These are phyloP conservation scores for Hippocampus comes DNA, from an alignment of 2,113 vertebrate genomes.

Conservation along the genomic window DNA sequence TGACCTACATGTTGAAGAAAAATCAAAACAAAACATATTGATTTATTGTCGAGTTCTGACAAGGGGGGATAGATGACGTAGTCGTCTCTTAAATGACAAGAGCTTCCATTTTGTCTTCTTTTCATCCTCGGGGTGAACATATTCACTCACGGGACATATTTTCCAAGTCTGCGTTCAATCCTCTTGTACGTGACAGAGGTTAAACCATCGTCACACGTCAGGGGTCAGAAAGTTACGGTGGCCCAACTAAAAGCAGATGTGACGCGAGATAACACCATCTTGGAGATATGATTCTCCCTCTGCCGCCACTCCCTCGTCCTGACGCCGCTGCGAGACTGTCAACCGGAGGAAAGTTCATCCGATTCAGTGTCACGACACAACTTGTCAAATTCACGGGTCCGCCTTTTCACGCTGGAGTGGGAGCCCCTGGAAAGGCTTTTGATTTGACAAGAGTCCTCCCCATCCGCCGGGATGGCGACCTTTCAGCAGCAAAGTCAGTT, in stretches of 20 bases:
- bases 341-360: constrained; percentile 36
- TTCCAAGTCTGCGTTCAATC: constrained; percentile 22
- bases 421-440: constrained; percentile 28
- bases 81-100: too few relatives aligned
- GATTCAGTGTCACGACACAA: constrained; percentile 37
- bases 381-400: constrained; percentile 35
- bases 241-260: neutral
- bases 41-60: too few relatives aligned
- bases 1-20: too few relatives aligned
- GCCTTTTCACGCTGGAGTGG: constrained; percentile 39
- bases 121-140: neutral
- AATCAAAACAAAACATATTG: too few relatives aligned
- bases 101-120: neutral
- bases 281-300: constrained; percentile 38
- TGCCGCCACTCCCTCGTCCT: constrained; percentile 39
- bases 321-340: constrained; percentile 41
- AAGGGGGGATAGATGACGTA: too few relatives aligned
- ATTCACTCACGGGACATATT: neutral
- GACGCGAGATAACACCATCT: neutral
- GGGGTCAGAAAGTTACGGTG: constrained; percentile 11
- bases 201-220: constrained; percentile 26
- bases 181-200: constrained; percentile 9
- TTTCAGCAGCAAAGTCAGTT: neutral
- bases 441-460: neutral
- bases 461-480: neutral